phyloP scores from a whole-genome alignment of 2,113 vertebrate species.

The Ia io region DNA sequence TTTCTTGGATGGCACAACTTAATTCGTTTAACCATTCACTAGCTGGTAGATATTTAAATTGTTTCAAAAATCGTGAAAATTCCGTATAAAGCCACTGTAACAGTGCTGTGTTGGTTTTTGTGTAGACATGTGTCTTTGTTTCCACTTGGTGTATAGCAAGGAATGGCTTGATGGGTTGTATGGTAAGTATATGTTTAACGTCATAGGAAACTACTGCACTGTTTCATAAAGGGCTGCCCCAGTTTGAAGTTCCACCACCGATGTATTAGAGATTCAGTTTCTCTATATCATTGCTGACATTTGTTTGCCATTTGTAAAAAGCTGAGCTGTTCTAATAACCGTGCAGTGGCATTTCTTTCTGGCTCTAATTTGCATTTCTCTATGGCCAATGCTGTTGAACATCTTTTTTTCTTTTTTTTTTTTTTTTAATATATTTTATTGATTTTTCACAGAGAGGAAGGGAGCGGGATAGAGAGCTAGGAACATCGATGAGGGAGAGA shows the following conservation, averaged over 20 bases:
- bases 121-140: neutral
- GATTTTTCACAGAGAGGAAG: too few relatives aligned
- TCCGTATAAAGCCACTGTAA: neutral
- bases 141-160: neutral
- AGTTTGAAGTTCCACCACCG: neutral
- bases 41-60: neutral
- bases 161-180: neutral
- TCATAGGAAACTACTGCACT: neutral
- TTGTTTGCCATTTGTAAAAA: neutral
- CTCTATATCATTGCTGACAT: neutral
- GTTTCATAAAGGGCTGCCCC: neutral
- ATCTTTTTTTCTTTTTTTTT: too few relatives aligned
- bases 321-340: neutral
- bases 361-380: neutral
- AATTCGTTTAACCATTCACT: neutral
- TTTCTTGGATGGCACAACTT: neutral
- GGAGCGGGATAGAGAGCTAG: too few relatives aligned
- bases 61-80: neutral
- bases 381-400: neutral
- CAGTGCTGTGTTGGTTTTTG: neutral
- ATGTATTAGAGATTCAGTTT: neutral
- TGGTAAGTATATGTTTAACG: neutral
- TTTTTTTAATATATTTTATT: too few relatives aligned
- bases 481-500: too few relatives aligned
- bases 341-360: neutral